phyloP scores from a whole-genome alignment of 1,140 invertebrate species.

The Onthophagus taurus region DNA sequence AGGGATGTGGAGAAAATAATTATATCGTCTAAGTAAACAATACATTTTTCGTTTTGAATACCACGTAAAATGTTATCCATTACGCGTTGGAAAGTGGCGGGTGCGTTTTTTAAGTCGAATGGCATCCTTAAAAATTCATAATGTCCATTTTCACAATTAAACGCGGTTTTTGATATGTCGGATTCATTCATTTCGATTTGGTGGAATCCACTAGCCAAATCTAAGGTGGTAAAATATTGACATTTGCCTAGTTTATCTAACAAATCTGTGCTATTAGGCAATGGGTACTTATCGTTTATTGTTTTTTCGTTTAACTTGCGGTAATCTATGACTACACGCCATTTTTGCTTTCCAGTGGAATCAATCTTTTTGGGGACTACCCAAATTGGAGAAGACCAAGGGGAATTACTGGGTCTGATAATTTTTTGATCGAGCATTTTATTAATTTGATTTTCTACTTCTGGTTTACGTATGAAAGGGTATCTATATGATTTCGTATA shows the following conservation, averaged over 20 bases:
- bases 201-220: constrained; percentile 1
- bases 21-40: constrained; percentile 38
- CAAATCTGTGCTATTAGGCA: not conserved
- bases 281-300: constrained; percentile 1
- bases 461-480: constrained; percentile 18
- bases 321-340: constrained; percentile 24
- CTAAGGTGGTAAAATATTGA: constrained; percentile 13
- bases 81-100: constrained; percentile 5
- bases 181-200: not conserved
- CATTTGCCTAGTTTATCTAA: constrained; percentile 7
- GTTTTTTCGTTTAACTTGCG: constrained; percentile 2
- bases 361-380: constrained; percentile 31
- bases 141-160: not conserved
- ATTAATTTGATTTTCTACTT: constrained; percentile 20
- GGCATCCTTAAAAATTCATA: constrained; percentile 13
- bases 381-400: constrained; percentile 24
- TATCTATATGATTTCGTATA: constrained; percentile 16
- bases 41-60: constrained; percentile 11
- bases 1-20: constrained; percentile 32
- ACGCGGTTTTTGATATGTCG: constrained; percentile 3
- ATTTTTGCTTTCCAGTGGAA: constrained; percentile 25
- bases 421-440: constrained; percentile 16
- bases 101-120: constrained; percentile 16
- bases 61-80: constrained; percentile 8
- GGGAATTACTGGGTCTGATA: constrained; percentile 23